Base-by-base conservation (phyloP, 2,797 vertebrate species). In the Danionella dracula region DNA sequence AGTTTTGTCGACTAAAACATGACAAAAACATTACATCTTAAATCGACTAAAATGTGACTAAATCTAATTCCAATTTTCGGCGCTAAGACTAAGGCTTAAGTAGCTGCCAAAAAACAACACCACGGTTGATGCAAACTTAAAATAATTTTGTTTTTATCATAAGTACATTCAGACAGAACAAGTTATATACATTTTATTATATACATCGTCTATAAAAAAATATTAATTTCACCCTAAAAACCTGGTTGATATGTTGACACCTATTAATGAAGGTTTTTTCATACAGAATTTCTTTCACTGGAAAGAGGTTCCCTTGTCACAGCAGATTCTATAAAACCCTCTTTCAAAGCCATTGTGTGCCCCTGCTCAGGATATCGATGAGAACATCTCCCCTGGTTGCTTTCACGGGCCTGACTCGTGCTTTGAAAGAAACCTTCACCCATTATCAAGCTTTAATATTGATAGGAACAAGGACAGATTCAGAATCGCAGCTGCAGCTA, bases 241-340 rank as follows among this genome's bases (percentile, higher is more conserved):
- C 35, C 35, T 46, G 42, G 69, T 40, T 31, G 44, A 48, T 60
- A 65, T 29, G 55, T 38, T 44, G 56, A 58, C 62, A 45, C 35
- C 42, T 51, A 45, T 45, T 60, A 70, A 50, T 42, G 53, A 45
- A 59, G 80, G 20, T 78, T 82, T 76, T 83, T 82, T 80, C 84
- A 84, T 76, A 80, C 77, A 50, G 61, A 19, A 9, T 21, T 57
- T 12, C 73, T 85, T 82, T 49, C 77, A 83, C 83, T 83, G 82
- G 78, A 70, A 70, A 49, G 51, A 78, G 74, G 84, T 84, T 81
- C 79, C 27, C 78, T 81, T 69, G 10, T 78, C 70, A 44, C 53
- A 71, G 67, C 71, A 84, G 82, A 82, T 76, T 75, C 73, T 45
- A 74, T 20, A 66, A 69, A 45, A 51, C 60, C 64, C 56, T 31